Conservation (phyloP, 2,797 vertebrate genomes). For the Sciurus carolinensis region DNA sequence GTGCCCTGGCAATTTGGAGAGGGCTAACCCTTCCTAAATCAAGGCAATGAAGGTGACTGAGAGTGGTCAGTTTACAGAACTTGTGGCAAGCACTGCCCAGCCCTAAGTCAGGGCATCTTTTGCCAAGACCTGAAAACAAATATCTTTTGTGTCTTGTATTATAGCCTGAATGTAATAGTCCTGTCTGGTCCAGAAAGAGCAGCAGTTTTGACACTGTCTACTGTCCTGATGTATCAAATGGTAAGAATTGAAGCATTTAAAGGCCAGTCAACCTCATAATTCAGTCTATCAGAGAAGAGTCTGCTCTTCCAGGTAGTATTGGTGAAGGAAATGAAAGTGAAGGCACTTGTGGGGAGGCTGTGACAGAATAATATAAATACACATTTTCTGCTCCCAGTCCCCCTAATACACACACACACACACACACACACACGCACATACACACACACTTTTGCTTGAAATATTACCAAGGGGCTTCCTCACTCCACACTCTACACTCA, state of each 20-base stretch:
- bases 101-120: neutral
- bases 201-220: slow-evolving; percentile 92
- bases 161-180: slow-evolving; percentile 95
- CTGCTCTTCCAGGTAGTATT: neutral
- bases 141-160: slow-evolving; percentile 80
- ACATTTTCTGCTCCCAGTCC: neutral
- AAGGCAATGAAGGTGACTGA: neutral
- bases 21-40: slow-evolving; percentile 66
- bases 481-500: fast-evolving
- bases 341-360: neutral
- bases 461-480: neutral
- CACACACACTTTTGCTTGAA: neutral
- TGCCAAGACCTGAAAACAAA: slow-evolving; percentile 35
- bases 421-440: neutral
- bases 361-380: neutral
- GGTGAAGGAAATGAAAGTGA: neutral
- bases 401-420: neutral
- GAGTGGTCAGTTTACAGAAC: neutral
- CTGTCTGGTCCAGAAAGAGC: slow-evolving; percentile 94
- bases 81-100: neutral
- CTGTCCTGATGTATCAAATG: slow-evolving; percentile 91
- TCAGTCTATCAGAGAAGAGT: neutral
- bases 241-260: slow-evolving; percentile 87
- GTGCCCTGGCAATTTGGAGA: slow-evolving; percentile 41
- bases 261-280: neutral